Percentiles rank a stretch among this genome's conserved stretches.
phyloP scores from a whole-genome alignment of 2,113 vertebrate species.

The Pholis gunnellus region DNA sequence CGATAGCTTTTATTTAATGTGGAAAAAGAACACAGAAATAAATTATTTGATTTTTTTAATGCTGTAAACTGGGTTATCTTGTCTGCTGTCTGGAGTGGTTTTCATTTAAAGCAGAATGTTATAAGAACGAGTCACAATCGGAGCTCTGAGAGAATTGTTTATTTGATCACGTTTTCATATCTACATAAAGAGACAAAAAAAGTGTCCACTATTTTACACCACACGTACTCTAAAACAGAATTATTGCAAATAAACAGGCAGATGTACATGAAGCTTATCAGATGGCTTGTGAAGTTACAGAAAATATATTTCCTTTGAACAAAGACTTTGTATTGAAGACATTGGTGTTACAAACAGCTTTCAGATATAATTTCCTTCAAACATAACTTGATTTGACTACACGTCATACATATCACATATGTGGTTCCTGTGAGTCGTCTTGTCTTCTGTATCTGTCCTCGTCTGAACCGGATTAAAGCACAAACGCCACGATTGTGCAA shows the following conservation, averaged over 20 bases:
- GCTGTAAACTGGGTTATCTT: conserved; percentile 70
- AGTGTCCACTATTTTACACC: conserved; percentile 53
- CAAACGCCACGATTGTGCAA: not conserved
- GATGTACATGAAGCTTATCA: conserved; percentile 48
- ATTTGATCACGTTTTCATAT: conserved; percentile 65
- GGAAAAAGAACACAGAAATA: conserved; percentile 82
- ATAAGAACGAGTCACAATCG: conserved; percentile 20
- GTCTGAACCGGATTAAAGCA: not conserved
- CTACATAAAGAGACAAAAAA: conserved; percentile 50
- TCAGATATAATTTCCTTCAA: not conserved
- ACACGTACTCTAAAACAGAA: conserved; percentile 52
- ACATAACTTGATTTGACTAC: not conserved
- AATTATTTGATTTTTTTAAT: conserved; percentile 84
- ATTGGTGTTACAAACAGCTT: conserved; percentile 7
- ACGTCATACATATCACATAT: not conserved
- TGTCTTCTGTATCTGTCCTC: not conserved
- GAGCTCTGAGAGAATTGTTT: conserved; percentile 52
- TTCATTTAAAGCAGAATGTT: not conserved
- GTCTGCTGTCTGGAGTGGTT: conserved; percentile 59
- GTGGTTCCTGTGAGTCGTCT: not conserved
- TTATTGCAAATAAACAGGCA: conserved; percentile 71
- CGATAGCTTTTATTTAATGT: conserved; percentile 83
- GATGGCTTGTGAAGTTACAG: conserved; percentile 39
- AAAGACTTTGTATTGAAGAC: not conserved
- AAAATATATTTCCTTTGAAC: conserved; percentile 18